phyloP scores from a whole-genome alignment of 2,113 vertebrate species.

The Pipra filicauda region DNA sequence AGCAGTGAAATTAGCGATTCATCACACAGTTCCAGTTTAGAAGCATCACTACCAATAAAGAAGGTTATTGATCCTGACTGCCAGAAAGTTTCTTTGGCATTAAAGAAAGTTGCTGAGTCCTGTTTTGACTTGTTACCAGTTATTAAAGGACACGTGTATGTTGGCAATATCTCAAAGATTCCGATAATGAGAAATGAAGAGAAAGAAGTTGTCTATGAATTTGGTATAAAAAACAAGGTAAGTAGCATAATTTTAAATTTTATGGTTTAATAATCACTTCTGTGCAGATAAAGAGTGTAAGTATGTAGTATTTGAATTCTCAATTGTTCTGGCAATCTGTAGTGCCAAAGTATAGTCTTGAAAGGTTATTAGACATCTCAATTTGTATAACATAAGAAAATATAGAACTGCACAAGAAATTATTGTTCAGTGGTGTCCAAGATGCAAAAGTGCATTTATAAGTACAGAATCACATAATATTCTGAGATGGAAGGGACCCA shows the following conservation, averaged over 20 bases:
- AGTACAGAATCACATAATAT: background rate
- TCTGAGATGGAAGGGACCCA: background rate
- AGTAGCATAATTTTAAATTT: background rate
- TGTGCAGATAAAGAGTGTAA: background rate
- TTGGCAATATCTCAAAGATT: conserved; percentile 81
- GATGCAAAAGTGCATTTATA: background rate
- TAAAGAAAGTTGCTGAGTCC: conserved; percentile 79
- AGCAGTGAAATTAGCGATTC: background rate
- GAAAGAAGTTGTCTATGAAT: conserved; percentile 85
- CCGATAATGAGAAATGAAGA: conserved; percentile 90
- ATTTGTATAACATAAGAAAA: background rate
- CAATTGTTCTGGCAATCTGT: background rate
- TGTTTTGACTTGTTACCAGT: conserved; percentile 91
- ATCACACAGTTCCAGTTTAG: background rate
- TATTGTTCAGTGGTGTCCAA: background rate
- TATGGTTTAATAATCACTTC: background rate
- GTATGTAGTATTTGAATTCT: background rate
- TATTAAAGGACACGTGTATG: conserved; percentile 82
- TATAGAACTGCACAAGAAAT: background rate
- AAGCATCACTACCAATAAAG: background rate
- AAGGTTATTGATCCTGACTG: conserved; percentile 12
- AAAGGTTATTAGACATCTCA: background rate
- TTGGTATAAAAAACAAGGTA: conserved; percentile 81
- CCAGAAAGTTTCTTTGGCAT: conserved; percentile 43
- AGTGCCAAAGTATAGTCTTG: background rate